phyloP scores from a whole-genome alignment of 2,888 invertebrate species.

The Agrotis puta region DNA sequence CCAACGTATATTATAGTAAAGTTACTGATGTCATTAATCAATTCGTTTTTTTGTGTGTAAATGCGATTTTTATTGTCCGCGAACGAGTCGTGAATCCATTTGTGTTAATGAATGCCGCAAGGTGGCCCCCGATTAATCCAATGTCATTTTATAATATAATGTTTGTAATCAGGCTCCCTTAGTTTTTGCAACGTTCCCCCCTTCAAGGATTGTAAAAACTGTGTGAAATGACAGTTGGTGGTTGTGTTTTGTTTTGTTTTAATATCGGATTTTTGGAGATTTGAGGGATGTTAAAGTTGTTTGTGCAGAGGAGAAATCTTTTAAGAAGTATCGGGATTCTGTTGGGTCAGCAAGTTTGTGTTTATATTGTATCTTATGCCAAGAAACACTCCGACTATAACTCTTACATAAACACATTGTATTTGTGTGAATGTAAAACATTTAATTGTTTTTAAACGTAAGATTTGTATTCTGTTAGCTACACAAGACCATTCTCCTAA shows the following conservation, averaged over 20 bases:
- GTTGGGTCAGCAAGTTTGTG: background rate
- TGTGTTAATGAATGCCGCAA: conserved; percentile 86
- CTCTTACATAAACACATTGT: too few species aligned
- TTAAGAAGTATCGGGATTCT: conserved; percentile 44
- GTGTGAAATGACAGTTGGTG: conserved; percentile 77
- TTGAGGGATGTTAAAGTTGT: conserved; percentile 37
- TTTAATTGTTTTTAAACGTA: too few species aligned
- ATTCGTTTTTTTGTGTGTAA: conserved; percentile 78
- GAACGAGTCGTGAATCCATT: conserved; percentile 83
- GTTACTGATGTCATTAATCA: conserved; percentile 85
- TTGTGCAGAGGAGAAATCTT: conserved; percentile 53
- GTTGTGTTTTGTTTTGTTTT: conserved; percentile 58
- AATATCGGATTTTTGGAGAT: conserved; percentile 59
- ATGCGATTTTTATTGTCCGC: conserved; percentile 88
- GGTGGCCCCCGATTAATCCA: conserved; percentile 86
- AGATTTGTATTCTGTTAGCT: too few species aligned
- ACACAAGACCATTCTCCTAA: too few species aligned
- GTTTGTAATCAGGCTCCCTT: conserved; percentile 73
- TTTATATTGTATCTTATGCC: conserved; percentile 21
- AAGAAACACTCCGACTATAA: background rate
- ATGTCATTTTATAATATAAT: conserved; percentile 84
- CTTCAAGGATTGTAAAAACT: conserved; percentile 62
- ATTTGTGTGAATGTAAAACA: too few species aligned
- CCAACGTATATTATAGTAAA: conserved; percentile 55
- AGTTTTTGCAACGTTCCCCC: conserved; percentile 71